These are phyloP conservation scores for Actinia tenebrosa DNA, from an alignment of 64 coral and sea anemone species.

Conservation along the genomic window DNA sequence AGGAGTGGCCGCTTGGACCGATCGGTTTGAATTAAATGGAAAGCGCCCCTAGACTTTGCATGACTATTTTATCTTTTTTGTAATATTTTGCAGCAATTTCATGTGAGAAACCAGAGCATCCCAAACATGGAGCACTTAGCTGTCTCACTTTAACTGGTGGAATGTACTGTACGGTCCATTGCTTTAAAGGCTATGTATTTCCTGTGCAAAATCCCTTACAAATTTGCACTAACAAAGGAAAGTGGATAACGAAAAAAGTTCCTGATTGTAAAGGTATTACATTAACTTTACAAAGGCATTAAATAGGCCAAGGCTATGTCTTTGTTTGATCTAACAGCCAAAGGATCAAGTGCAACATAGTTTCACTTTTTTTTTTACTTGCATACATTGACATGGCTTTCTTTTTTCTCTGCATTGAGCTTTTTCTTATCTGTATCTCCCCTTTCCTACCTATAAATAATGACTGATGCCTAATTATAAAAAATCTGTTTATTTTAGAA, in stretches of 20 bases:
- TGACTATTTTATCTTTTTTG: neutral
- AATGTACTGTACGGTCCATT: slow-evolving; percentile 47
- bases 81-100: neutral
- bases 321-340: too few relatives aligned
- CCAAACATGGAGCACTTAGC: slow-evolving; percentile 45
- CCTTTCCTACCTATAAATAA: too few relatives aligned
- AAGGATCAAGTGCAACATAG: too few relatives aligned
- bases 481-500: neutral
- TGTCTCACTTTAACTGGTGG: slow-evolving; percentile 31
- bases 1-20: too few relatives aligned
- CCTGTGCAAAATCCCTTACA: neutral
- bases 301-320: too few relatives aligned
- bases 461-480: neutral
- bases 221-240: slow-evolving; percentile 7
- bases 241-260: neutral
- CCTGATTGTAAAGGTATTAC: slow-evolving; percentile 49
- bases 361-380: too few relatives aligned
- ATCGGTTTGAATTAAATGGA: too few relatives aligned
- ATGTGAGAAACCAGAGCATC: neutral
- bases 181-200: slow-evolving; percentile 37
- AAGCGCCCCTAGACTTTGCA: too few relatives aligned
- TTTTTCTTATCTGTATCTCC: too few relatives aligned
- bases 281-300: too few relatives aligned
- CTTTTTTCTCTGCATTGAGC: too few relatives aligned
- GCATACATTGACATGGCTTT: too few relatives aligned